These are phyloP conservation scores for Cyphomyrus discorhynchus DNA, from an alignment of 2,113 vertebrate species.

Conservation along the genomic window DNA sequence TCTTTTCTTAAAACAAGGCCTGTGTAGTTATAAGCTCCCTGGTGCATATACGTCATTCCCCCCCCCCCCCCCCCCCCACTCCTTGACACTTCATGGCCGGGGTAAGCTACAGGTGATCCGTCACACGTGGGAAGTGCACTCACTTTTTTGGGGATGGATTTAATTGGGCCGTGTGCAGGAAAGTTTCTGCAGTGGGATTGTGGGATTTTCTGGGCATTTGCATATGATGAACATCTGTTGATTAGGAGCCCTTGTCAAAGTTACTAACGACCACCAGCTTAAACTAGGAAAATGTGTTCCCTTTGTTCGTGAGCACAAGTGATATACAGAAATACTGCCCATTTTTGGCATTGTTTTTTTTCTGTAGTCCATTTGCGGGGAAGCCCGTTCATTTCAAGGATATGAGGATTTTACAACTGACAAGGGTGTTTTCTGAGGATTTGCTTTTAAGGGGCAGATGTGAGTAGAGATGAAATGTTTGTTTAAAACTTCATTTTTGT, in stretches of 20 bases:
- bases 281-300: neutral
- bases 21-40: neutral
- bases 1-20: conserved; percentile 24
- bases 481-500: neutral
- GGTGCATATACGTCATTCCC: neutral
- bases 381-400: neutral
- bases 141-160: neutral
- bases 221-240: neutral
- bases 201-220: neutral
- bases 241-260: neutral
- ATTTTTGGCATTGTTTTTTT: neutral
- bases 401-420: neutral
- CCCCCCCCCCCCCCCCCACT: neutral
- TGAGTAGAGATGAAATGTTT: neutral
- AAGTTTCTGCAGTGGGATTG: neutral
- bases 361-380: neutral
- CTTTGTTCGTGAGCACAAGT: neutral
- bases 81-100: neutral
- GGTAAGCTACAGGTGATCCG: conserved; percentile 5
- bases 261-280: neutral
- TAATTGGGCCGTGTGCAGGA: neutral
- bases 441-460: neutral
- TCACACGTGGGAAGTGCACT: neutral
- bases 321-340: neutral
- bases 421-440: neutral